Evolutionary conservation across 2,888 invertebrate species (phyloP).

Genomic region (Protodeltote pygarga): DNA sequence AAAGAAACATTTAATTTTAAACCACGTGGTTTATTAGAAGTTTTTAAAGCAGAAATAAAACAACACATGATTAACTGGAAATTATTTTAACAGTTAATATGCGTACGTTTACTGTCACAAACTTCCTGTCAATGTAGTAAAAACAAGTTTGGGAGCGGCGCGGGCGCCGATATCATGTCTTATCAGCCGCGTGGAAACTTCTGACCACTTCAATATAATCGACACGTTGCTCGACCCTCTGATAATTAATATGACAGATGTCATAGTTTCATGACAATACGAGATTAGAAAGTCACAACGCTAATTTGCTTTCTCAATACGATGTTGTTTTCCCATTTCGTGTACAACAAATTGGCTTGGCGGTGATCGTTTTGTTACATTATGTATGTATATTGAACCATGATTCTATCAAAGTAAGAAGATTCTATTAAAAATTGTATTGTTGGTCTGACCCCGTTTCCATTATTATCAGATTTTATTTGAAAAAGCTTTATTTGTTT

Average conservation of each 20-base stretch:
- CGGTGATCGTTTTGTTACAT: conserved; percentile 7
- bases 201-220: conserved; percentile 60
- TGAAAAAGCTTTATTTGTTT: conserved; percentile 2
- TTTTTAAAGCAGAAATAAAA: not conserved
- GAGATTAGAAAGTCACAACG: conserved; percentile 35
- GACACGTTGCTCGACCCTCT: conserved; percentile 47
- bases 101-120: conserved; percentile 29
- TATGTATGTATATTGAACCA: too few relatives aligned
- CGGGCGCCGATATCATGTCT: conserved; percentile 54
- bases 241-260: conserved; percentile 52
- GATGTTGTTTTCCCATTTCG: not conserved
- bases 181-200: conserved; percentile 77
- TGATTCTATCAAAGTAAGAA: too few relatives aligned
- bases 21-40: too few relatives aligned
- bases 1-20: too few relatives aligned
- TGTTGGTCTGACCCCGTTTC: conserved; percentile 22
- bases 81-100: conserved; percentile 22
- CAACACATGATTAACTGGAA: conserved; percentile 5
- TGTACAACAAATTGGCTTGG: conserved; percentile 1
- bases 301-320: conserved; percentile 6
- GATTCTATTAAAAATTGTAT: conserved; percentile 7
- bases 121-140: conserved; percentile 51
- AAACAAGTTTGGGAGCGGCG: conserved; percentile 62
- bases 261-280: conserved; percentile 34
- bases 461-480: conserved; percentile 24